Base-by-base conservation (phyloP, 64 coral and sea anemone species). In the Montipora sp. region DNA sequence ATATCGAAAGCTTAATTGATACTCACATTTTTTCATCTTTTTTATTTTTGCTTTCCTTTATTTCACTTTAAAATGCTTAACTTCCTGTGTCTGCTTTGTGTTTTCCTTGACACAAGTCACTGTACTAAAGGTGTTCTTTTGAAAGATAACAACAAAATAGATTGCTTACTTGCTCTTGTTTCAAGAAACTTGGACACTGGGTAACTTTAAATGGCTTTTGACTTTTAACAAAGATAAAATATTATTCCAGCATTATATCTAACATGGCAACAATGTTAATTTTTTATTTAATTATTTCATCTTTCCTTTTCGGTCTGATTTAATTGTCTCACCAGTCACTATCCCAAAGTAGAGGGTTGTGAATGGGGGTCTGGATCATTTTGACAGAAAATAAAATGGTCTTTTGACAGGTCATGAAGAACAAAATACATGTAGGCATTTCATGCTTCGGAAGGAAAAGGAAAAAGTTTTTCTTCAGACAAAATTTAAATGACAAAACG, bases 51-150 rank as follows among this genome's bases (percentile, higher is more conserved):
- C 15, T 60, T 81, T 51, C 44, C 16, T 50, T 89, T 58, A 10
- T 74, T 12, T 63, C 6, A 55, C 6, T 63, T 63, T 16, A 15
- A 63, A 15, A 63, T 63, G 60, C 8, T 63, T 63, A 18, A 78
- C 27, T 90, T 47, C 22, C 79, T 90, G 50, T 75, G 8, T 3
- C 21, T 5, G 5, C 5, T 71, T 71, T 11, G 20, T 71, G 68
- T n/a, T 84, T 66, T 75, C 74, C 58, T 87, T 77, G 55, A 75
- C 11, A 44, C 0, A 48, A 0, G 8, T 11, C 67, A 93, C 83
- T 93, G 91, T 19, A 77, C 65, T 58, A 82, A 72, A 36, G 91
- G 91, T 53, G 75, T 82, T 47, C 83, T 93, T 15, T 16, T 93
- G n/a, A 93, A 87, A 51, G 91, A 93, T 46, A 70, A 86, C 45